Percentiles rank a stretch among this genome's conserved stretches.
These are phyloP conservation scores for Theretra japonica DNA, from an alignment of 2,888 invertebrate species.

Conservation along the genomic window DNA sequence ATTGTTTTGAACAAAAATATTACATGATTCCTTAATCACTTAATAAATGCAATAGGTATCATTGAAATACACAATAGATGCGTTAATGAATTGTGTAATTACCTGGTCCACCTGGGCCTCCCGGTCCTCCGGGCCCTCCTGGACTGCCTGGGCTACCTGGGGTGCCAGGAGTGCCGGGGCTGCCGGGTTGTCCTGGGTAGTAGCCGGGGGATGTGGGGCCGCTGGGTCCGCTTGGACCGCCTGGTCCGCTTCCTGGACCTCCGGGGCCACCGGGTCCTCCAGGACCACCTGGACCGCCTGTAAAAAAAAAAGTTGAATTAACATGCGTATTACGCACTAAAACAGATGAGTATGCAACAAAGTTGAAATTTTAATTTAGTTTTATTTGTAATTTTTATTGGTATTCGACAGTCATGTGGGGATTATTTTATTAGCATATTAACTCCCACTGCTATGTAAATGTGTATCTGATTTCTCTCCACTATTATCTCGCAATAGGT, in stretches of 20 bases:
- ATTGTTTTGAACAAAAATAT: too few relatives aligned
- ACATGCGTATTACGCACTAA: too few relatives aligned
- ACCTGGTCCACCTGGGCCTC: constrained; percentile 30
- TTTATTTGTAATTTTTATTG: too few relatives aligned
- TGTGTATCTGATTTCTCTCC: too few relatives aligned
- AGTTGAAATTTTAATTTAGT: too few relatives aligned
- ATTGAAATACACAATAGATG: not conserved
- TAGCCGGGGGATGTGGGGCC: constrained; percentile 60
- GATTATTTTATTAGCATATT: too few relatives aligned
- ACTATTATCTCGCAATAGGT: too few relatives aligned
- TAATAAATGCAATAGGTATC: not conserved
- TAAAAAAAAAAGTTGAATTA: not conserved
- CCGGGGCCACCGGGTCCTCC: constrained; percentile 62
- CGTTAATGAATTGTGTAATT: not conserved
- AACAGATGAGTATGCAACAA: too few relatives aligned
- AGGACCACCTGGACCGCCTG: constrained; percentile 61
- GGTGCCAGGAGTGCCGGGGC: constrained; percentile 47
- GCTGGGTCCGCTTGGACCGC: constrained; percentile 63
- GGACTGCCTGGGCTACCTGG: constrained; percentile 45
- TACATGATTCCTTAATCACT: too few relatives aligned
- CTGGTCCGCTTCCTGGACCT: constrained; percentile 61
- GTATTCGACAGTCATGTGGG: too few relatives aligned
- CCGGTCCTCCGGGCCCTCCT: constrained; percentile 49
- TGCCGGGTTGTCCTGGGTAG: constrained; percentile 47
- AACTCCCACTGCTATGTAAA: too few relatives aligned